Evolutionary conservation across 2,113 vertebrate species (phyloP).

Genomic region (Sander lucioperca): DNA sequence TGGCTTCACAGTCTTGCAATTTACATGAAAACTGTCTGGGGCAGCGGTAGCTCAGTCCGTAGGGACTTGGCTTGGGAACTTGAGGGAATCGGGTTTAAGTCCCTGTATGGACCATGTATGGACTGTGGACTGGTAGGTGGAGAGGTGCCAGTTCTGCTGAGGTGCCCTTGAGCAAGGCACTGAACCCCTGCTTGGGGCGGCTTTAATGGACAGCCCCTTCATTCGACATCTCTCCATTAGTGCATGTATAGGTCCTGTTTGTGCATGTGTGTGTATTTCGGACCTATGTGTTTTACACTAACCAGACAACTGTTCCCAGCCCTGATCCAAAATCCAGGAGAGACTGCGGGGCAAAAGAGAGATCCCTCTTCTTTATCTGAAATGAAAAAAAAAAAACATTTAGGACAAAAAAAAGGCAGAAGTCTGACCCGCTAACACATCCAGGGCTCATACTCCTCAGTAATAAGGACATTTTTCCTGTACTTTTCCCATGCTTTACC

Average conservation of each 20-base stretch:
- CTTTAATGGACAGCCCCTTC: too few relatives aligned
- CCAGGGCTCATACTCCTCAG: neutral
- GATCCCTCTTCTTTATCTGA: constrained; percentile 87
- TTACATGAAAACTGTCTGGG: neutral
- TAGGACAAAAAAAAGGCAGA: neutral
- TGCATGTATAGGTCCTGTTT: too few relatives aligned
- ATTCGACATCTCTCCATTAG: too few relatives aligned
- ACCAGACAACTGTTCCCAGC: constrained; percentile 89
- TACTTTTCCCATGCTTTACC: neutral
- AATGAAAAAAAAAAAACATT: neutral
- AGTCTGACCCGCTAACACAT: neutral
- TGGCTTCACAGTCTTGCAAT: neutral
- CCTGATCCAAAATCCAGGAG: constrained; percentile 93
- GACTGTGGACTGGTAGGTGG: too few relatives aligned
- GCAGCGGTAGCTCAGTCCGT: too few relatives aligned
- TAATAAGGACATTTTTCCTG: neutral
- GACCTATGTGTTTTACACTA: constrained; percentile 42
- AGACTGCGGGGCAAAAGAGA: constrained; percentile 85
- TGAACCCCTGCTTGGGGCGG: too few relatives aligned
- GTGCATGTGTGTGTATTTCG: too few relatives aligned
- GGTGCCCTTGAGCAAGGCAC: too few relatives aligned
- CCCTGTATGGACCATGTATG: too few relatives aligned
- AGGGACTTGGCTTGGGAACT: too few relatives aligned
- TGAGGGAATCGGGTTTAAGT: too few relatives aligned
- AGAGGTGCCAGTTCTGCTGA: too few relatives aligned